Evolutionary conservation across 64 coral and sea anemone species (phyloP).

Genomic region (Montipora foliosa): DNA sequence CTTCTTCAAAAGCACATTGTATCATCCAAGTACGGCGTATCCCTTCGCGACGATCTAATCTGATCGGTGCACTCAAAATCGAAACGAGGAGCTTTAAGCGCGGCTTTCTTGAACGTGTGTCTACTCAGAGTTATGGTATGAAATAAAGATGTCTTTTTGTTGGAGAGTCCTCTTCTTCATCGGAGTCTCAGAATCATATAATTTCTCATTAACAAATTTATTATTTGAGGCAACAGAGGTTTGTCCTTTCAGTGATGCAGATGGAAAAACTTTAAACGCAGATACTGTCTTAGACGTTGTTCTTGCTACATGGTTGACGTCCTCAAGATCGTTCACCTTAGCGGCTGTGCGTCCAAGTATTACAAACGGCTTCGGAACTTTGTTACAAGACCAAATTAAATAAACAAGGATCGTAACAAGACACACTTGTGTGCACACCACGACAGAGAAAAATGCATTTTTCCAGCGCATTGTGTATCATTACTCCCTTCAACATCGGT

Average conservation of each 20-base stretch:
- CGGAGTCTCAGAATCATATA: not conserved
- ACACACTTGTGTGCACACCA: not conserved
- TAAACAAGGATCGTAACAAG: slow-evolving; percentile 34
- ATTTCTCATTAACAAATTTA: not conserved
- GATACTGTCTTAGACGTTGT: not conserved
- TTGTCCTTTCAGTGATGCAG: not conserved
- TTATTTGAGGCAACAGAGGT: not conserved
- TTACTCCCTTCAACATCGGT: not conserved
- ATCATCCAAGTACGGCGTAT: slow-evolving; percentile 93
- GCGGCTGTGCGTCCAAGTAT: not conserved
- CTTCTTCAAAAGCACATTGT: slow-evolving; percentile 64
- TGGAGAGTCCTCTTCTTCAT: not conserved
- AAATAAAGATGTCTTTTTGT: not conserved
- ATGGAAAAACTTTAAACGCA: not conserved
- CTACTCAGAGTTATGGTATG: not conserved
- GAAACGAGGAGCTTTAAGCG: slow-evolving; percentile 68
- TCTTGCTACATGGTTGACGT: not conserved
- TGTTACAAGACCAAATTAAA: slow-evolving; percentile 9
- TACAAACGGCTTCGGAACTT: not conserved
- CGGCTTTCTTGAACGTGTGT: not conserved
- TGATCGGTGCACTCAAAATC: slow-evolving; percentile 86
- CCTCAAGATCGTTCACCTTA: too few relatives aligned
- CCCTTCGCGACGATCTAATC: slow-evolving; percentile 82
- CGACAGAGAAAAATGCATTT: not conserved
- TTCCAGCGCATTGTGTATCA: slow-evolving; percentile 18